Base-by-base conservation (phyloP, 2,888 invertebrate species). In the Pyrocoelia pectoralis region DNA sequence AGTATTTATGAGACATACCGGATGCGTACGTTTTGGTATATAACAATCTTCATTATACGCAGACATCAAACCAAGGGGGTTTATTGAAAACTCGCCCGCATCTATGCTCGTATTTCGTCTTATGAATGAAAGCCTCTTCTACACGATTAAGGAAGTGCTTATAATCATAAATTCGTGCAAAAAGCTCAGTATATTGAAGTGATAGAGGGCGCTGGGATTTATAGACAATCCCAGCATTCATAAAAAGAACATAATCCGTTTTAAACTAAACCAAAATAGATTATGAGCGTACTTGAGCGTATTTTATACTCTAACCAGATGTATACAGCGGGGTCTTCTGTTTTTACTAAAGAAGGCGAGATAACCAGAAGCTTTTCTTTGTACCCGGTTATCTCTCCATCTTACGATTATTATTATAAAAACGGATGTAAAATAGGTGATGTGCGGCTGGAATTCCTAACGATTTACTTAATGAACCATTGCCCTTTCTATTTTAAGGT, bases 401-500 rank as follows among this genome's bases (percentile, higher is more conserved):
- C 2, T 33, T 33, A 33, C 8, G 8, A 33, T 8, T 71, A 70
- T 71, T 73, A 24, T 24, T 24, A 24, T 73, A 72, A 69, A 72
- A 71, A 61, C 74, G 73, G 72, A 72, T 74, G 73, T 18, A 54
- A 70, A 63, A 52, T 73, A 69, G 68, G 67, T 68, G 63, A 72
- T 73, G 71, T n/a, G 60, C 60, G 65, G 70, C 69, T 72, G 72
- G 73, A 70, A 70, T 72, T 69, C 70, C 72, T 71, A 71, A 74
- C 70, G 73, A 75, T 76, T 76, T 75, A 74, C 72, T 75, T 75
- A 76, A 77, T 76, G 76, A 77, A 74, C 73, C 76, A 71, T 75
- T 77, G 74, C 75, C 74, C 73, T 70, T 72, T 72, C 75, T 76
- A 76, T 76, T 76, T 77, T 73, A 73, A 75, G 76, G 6, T 72